These are phyloP conservation scores for Cyprinodon diabolis DNA, from an alignment of 2,797 vertebrate species.

Conservation along the genomic window DNA sequence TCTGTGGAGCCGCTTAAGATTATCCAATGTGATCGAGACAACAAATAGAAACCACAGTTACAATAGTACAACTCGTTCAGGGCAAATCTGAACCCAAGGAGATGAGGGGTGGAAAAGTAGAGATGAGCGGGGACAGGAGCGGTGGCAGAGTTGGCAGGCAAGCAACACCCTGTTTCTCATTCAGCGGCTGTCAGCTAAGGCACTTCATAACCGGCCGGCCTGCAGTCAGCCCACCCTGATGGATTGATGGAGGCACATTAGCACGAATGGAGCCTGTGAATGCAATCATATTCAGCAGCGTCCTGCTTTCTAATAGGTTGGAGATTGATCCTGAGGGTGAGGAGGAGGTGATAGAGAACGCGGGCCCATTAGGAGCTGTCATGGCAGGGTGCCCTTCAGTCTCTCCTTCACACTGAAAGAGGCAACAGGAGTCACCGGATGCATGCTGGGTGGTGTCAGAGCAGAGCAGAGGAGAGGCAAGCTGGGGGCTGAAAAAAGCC, in stretches of 20 bases:
- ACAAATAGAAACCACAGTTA: not conserved
- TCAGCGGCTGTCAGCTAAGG: slow-evolving; percentile 75
- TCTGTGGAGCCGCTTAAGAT: slow-evolving; percentile 9
- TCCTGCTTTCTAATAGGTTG: slow-evolving; percentile 78
- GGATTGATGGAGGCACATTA: slow-evolving; percentile 87
- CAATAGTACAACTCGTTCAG: slow-evolving; percentile 37
- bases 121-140: slow-evolving; percentile 48
- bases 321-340: slow-evolving; percentile 83
- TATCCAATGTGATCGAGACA: not conserved
- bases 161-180: slow-evolving; percentile 71
- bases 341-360: slow-evolving; percentile 59
- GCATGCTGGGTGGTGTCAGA: slow-evolving; percentile 13
- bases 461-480: not conserved
- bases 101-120: slow-evolving; percentile 42
- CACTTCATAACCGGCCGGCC: slow-evolving; percentile 85
- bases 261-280: slow-evolving; percentile 77
- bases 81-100: slow-evolving; percentile 33
- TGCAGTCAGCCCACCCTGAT: slow-evolving; percentile 78
- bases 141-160: slow-evolving; percentile 30
- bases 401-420: slow-evolving; percentile 71
- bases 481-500: slow-evolving; percentile 10
- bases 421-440: slow-evolving; percentile 56
- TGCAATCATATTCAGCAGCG: slow-evolving; percentile 85
- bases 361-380: slow-evolving; percentile 77
- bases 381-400: slow-evolving; percentile 76